phyloP scores from a whole-genome alignment of 1,140 invertebrate species.

The Eumeta japonica region DNA sequence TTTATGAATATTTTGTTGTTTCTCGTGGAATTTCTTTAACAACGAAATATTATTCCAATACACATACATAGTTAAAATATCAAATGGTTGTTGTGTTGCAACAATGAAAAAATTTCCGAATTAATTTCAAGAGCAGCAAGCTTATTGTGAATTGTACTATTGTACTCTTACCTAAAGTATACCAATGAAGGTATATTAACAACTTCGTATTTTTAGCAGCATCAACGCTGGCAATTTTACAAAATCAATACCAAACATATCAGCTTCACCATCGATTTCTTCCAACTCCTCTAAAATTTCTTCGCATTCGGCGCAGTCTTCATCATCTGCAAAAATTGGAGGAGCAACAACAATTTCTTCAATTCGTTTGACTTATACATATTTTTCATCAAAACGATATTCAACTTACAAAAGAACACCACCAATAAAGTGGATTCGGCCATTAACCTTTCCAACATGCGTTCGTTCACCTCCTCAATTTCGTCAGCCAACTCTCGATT shows the following conservation, averaged over 20 bases:
- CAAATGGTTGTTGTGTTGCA: no score
- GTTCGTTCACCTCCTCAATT: constrained; percentile 88
- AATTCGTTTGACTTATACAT: no score
- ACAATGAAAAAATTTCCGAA: no score
- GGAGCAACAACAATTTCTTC: no score
- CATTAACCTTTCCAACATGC: constrained; percentile 85
- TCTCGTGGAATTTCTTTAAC: no score
- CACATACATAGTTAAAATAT: no score
- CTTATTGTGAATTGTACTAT: no score
- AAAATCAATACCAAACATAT: constrained; percentile 91
- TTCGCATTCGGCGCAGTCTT: constrained; percentile 87
- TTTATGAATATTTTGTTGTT: no score
- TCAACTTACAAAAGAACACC: constrained; percentile 86
- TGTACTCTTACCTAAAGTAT: no score
- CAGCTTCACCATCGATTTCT: constrained; percentile 91
- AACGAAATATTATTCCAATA: no score
- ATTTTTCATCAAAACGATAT: no score
- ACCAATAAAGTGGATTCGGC: constrained; percentile 86
- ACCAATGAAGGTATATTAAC: constrained; percentile 82
- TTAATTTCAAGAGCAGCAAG: no score
- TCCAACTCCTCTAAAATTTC: constrained; percentile 85
- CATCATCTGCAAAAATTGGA: constrained; percentile 78
- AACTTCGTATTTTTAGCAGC: constrained; percentile 78
- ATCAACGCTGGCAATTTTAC: constrained; percentile 86
- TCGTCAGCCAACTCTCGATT: constrained; percentile 91